phyloP scores from a whole-genome alignment of 2,888 invertebrate genomes.

The Nephrotoma appendiculata region DNA sequence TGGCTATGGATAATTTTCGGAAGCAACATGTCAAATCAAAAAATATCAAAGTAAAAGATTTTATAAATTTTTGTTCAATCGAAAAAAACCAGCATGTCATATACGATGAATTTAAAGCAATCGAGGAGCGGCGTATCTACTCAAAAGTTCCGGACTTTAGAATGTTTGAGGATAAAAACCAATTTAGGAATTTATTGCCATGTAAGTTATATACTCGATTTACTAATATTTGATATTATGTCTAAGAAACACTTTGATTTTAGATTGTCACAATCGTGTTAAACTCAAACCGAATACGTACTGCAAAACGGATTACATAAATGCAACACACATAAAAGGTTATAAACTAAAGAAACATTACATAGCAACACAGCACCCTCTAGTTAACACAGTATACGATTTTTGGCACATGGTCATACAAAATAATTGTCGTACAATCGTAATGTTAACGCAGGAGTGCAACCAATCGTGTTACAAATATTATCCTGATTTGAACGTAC shows the following conservation, averaged over 20 bases:
- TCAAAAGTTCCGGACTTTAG: not conserved
- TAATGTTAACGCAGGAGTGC: conserved; percentile 51
- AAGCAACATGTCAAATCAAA: not conserved
- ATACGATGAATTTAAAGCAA: not conserved
- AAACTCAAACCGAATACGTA: conserved; percentile 40
- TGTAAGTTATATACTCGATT: conserved; percentile 36
- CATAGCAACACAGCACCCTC: conserved; percentile 63
- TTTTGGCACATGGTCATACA: conserved; percentile 67
- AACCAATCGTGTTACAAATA: not conserved
- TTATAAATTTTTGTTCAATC: not conserved
- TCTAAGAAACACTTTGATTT: conserved; percentile 14
- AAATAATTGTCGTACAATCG: conserved; percentile 48
- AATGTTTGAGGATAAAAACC: conserved; percentile 36
- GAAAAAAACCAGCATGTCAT: not conserved
- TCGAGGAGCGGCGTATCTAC: not conserved
- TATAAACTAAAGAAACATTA: conserved; percentile 47
- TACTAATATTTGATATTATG: not conserved
- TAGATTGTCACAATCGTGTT: conserved; percentile 51
- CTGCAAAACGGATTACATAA: conserved; percentile 53
- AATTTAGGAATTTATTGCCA: conserved; percentile 57
- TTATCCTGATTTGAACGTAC: not conserved
- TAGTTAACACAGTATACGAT: conserved; percentile 47
- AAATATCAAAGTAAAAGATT: not conserved
- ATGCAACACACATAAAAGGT: conserved; percentile 61
- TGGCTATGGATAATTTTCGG: too few species aligned